Evolutionary conservation across 2,113 vertebrate species (phyloP), one percentile per base, ranked within the genome.

Genomic region (Nansenia antarctica): DNA sequence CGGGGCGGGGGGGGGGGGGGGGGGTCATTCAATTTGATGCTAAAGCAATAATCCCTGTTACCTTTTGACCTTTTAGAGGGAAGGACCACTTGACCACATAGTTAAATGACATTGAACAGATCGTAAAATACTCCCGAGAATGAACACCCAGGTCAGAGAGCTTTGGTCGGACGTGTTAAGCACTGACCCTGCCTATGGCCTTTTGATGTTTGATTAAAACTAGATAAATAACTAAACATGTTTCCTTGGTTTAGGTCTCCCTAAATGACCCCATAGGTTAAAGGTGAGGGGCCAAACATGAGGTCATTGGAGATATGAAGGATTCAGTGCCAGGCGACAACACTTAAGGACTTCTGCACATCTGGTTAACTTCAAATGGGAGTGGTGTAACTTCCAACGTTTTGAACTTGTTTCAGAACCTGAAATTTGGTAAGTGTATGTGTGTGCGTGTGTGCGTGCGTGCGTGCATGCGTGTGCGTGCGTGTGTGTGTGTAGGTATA

Each of bases 21-120:
- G 49, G 49, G 14, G 62, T 63, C 57, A 72, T 57, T 72, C 24
- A 29, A 35, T n/a, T 22, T 47, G 35, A 52, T 27, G 27, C 34
- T 26, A 61, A 47, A 39, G 42, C 30, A 66, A 74, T 83, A 78
- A 82, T 86, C 72, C 39, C 72, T 12, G n/a, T 65, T 67, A 86
- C 74, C 71, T 39, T n/a, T 71, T 84, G 70, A 79, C 85, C 80
- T 69, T 27, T 69, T 27, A 54, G 0, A 58, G 20, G 61, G 31
- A 47, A 53, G 35, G 59, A 54, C 64, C 3, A n/a, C n/a, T 69
- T 79, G 32, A 59, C 12, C 1, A 59, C 67, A 31, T 69, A 68
- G 75, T 74, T 67, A 64, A 69, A 69, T 7, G n/a, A 27, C 70
- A 85, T 85, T 81, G 77, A 69, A 77, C 74, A 78, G 66, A 77